Percentiles rank a stretch among this genome's conserved stretches.
phyloP scores from a whole-genome alignment of 2,113 vertebrate species.

The Baryphthengus martii region DNA sequence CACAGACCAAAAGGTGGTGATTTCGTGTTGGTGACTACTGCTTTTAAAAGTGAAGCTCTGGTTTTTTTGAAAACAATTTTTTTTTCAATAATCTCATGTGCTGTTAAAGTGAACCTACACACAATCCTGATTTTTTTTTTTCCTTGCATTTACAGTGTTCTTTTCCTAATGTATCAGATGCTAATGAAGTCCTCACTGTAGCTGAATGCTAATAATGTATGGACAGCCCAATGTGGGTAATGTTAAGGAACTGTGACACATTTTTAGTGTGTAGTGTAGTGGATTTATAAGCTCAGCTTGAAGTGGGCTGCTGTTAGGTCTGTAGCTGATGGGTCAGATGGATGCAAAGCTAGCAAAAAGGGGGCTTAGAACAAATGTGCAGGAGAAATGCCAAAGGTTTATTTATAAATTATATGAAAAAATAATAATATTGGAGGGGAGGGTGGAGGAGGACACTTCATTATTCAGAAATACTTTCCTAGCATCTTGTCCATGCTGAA shows the following conservation, averaged over 20 bases:
- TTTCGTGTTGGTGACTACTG: not conserved
- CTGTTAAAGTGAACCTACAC: not conserved
- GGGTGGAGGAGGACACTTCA: not conserved
- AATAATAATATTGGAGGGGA: not conserved
- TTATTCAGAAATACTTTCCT: not conserved
- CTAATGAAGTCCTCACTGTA: not conserved
- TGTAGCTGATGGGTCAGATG: not conserved
- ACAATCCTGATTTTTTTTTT: not conserved
- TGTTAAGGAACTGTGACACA: not conserved
- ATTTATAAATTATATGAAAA: not conserved
- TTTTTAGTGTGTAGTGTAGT: not conserved
- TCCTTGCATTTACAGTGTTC: not conserved
- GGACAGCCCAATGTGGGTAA: not conserved
- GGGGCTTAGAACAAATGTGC: not conserved
- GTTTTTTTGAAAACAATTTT: not conserved
- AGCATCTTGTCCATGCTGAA: not conserved
- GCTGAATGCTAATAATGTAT: not conserved
- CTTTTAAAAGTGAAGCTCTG: not conserved
- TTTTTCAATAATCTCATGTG: not conserved
- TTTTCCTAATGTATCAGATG: not conserved
- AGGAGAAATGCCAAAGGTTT: not conserved
- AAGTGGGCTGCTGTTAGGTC: not conserved
- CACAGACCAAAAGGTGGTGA: not conserved
- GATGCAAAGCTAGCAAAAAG: not conserved
- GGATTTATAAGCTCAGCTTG: not conserved